These are phyloP conservation scores for Emys orbicularis DNA, from an alignment of 2,797 vertebrate genomes.

Conservation along the genomic window DNA sequence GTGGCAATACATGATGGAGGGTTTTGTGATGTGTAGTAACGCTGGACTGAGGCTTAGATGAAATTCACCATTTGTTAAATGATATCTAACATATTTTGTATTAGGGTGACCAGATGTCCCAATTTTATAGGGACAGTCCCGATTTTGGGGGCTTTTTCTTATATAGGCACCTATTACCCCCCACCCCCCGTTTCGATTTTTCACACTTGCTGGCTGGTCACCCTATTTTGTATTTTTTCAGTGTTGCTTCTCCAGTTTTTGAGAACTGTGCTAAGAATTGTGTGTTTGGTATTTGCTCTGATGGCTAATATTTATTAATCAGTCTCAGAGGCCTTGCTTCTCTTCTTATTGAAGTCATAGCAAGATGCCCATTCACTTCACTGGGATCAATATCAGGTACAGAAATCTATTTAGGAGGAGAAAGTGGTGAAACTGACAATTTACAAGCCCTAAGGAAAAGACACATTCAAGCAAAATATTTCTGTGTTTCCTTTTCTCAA, in stretches of 20 bases:
- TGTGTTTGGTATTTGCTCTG: not conserved
- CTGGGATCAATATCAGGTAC: conserved; percentile 16
- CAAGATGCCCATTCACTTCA: not conserved
- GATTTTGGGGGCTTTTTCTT: too few species aligned
- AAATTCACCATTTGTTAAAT: not conserved
- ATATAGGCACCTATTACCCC: too few species aligned
- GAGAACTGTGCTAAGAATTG: not conserved
- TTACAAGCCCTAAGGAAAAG: conserved; percentile 13
- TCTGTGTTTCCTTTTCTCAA: conserved; percentile 29
- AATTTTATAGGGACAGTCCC: too few species aligned
- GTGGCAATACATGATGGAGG: not conserved
- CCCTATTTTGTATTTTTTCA: not conserved
- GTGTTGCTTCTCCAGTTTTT: not conserved
- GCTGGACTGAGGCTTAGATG: not conserved
- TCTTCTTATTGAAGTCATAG: not conserved
- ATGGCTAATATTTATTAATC: not conserved
- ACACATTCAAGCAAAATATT: not conserved
- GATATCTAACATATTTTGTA: not conserved
- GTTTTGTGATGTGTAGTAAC: not conserved
- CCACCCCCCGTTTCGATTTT: too few species aligned
- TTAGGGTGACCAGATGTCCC: not conserved
- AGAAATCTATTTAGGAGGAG: conserved; percentile 2
- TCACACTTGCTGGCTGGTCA: too few species aligned
- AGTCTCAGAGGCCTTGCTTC: conserved; percentile 1
- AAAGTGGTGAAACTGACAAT: conserved; percentile 42